Base-by-base conservation (phyloP, 2,888 invertebrate genomes). In the Plagodis dolabraria region DNA sequence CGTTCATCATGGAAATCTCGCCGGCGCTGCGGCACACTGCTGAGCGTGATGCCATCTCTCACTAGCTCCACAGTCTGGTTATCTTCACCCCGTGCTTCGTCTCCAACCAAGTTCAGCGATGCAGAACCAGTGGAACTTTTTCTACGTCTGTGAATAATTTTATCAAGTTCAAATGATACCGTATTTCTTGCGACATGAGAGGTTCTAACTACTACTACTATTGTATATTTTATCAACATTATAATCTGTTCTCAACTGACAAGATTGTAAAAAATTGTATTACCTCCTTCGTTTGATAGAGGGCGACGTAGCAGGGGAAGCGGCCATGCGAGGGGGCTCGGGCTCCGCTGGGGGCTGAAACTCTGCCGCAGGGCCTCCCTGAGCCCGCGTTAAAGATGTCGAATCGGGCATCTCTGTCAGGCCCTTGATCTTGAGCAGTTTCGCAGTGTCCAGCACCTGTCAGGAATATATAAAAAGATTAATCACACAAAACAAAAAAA, bases 381-480 rank as follows among this genome's bases (percentile, higher is more conserved):
- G 95, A 45, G 96, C 94, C 70, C 96, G 95, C 54, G 95, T 95
- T 57, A 96, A 87, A 10, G 96, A 95, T 53, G 96, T 95, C 42
- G 96, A 95, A 70, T 96, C 95, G 7, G 96, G 97, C 94, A 97
- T 97, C 84, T 98, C 97, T 10, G 97, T 97, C 47, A 98, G 92
- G 12, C 97, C 97, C 88, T 97, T 97, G 59, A 98, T 97, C 91
- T 97, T 97, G 52, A 98, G 93, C 84, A 96, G 95, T 82, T 97
- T 97, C 0, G 97, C 97, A 34, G 97, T 97, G 94, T 97, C 95
- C 62, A 95, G 88, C 72, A 96, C 95, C 87, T 95, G 93, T 0
- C 40, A 6, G 33, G 36, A 22, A 22, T 45, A 36, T 35, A n/a
- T n/a, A 42, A n/a, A 42, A 42, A 9, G 10, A 42, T 5, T 42